phyloP scores from a whole-genome alignment of 1,140 invertebrate genomes.

The Drosophila virilis region DNA sequence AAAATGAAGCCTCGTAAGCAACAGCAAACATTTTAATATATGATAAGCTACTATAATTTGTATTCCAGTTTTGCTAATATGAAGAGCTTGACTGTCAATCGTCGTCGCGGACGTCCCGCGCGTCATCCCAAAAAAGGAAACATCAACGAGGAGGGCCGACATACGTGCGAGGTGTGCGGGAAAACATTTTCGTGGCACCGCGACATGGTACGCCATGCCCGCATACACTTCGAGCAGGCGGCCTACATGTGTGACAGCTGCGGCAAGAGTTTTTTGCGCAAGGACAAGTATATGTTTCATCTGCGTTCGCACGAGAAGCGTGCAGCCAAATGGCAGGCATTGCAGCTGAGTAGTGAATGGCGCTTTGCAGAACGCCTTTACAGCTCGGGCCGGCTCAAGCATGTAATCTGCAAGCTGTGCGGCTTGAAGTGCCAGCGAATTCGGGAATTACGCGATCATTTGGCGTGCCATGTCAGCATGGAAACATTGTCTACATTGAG shows the following conservation, averaged over 20 bases:
- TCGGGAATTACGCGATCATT: constrained; percentile 52
- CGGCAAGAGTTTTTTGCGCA: constrained; percentile 65
- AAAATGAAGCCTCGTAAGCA: constrained; percentile 36
- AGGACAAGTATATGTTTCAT: constrained; percentile 69
- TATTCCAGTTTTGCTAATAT: not conserved
- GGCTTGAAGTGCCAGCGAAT: constrained; percentile 39
- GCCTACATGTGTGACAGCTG: constrained; percentile 53
- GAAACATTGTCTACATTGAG: constrained; percentile 46
- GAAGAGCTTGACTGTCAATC: constrained; percentile 27
- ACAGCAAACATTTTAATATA: not conserved
- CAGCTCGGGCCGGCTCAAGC: constrained; percentile 39
- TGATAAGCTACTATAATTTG: not conserved
- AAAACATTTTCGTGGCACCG: constrained; percentile 73
- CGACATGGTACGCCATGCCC: constrained; percentile 69
- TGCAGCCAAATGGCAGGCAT: constrained; percentile 30
- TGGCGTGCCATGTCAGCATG: constrained; percentile 30
- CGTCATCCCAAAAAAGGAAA: constrained; percentile 30
- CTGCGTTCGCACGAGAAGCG: constrained; percentile 52
- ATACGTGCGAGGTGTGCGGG: constrained; percentile 54
- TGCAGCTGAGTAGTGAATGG: constrained; percentile 46
- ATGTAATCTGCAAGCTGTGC: constrained; percentile 69
- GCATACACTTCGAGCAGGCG: constrained; percentile 53
- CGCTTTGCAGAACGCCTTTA: constrained; percentile 67
- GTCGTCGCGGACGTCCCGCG: constrained; percentile 57
- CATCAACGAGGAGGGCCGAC: constrained; percentile 41